phyloP scores from a whole-genome alignment of 2,113 vertebrate species.

The Ceyx melanurus region DNA sequence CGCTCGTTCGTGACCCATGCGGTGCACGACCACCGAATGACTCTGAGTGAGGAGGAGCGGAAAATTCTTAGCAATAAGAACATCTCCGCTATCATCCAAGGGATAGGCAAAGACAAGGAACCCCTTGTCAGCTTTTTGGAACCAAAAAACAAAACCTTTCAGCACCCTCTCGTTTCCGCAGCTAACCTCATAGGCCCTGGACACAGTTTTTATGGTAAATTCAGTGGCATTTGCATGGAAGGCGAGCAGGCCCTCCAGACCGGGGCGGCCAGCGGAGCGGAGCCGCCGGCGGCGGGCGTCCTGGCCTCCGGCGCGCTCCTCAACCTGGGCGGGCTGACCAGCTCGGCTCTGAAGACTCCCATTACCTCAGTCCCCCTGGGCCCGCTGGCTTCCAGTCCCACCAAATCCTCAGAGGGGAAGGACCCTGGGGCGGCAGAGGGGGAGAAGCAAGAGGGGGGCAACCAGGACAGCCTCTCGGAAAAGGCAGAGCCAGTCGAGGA shows the following conservation, averaged over 20 bases:
- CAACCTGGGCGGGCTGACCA: constrained; percentile 89
- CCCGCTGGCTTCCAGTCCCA: constrained; percentile 85
- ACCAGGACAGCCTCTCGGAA: constrained; percentile 73
- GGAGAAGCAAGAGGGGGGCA: constrained; percentile 73
- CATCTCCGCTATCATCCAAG: constrained; percentile 99
- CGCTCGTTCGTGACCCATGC: constrained; percentile 98
- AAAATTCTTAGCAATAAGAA: constrained; percentile 97
- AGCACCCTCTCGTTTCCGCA: constrained; percentile 87
- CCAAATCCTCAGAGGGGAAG: constrained; percentile 88
- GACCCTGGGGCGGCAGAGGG: constrained; percentile 72
- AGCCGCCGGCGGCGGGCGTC: constrained; percentile 70
- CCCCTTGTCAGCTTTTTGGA: constrained; percentile 99
- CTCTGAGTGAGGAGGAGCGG: constrained; percentile 96
- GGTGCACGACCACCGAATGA: constrained; percentile 98
- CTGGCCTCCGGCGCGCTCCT: constrained; percentile 82
- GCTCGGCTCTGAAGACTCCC: constrained; percentile 85
- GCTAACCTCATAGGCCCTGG: constrained; percentile 92
- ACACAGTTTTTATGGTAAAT: constrained; percentile 98
- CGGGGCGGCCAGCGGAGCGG: constrained; percentile 44
- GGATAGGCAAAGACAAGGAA: constrained; percentile 99
- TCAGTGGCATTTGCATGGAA: constrained; percentile 97
- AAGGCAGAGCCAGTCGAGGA: constrained; percentile 76
- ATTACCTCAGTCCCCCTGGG: constrained; percentile 92
- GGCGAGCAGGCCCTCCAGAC: constrained; percentile 80
- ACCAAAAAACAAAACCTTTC: constrained; percentile 98